These are phyloP conservation scores for Apamea anceps DNA, from an alignment of 2,888 invertebrate genomes.

Conservation along the genomic window DNA sequence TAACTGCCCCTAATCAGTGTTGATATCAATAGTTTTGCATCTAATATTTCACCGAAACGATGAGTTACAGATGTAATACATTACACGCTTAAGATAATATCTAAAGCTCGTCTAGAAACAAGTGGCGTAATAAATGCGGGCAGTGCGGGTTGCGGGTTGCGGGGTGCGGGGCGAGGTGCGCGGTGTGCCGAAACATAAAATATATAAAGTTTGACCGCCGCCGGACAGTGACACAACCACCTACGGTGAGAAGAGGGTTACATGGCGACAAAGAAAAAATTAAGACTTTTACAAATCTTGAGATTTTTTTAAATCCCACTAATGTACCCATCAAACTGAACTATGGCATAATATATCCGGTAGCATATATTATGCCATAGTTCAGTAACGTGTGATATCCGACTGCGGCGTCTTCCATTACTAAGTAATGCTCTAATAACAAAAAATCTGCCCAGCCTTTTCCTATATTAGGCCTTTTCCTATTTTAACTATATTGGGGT, in stretches of 20 bases:
- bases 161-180: constrained; percentile 66
- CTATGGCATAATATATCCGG: no score
- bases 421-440: neutral
- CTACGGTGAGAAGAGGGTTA: constrained; percentile 75
- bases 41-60: neutral
- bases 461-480: no score
- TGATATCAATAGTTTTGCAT: neutral
- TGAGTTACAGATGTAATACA: neutral
- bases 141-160: constrained; percentile 57
- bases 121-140: constrained; percentile 84
- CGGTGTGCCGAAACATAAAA: constrained; percentile 85
- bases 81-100: constrained; percentile 39
- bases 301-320: neutral
- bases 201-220: constrained; percentile 88
- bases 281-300: neutral
- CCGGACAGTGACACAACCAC: constrained; percentile 82
- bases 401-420: neutral
- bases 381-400: neutral
- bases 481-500: no score
- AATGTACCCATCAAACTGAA: no score
- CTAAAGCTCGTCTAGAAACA: constrained; percentile 64
- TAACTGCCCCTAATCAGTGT: no score
- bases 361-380: no score
- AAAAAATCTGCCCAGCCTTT: neutral
- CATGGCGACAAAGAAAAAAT: constrained; percentile 67